Conservation (phyloP, 2,888 invertebrate species). For the Ophioninae sp. region DNA sequence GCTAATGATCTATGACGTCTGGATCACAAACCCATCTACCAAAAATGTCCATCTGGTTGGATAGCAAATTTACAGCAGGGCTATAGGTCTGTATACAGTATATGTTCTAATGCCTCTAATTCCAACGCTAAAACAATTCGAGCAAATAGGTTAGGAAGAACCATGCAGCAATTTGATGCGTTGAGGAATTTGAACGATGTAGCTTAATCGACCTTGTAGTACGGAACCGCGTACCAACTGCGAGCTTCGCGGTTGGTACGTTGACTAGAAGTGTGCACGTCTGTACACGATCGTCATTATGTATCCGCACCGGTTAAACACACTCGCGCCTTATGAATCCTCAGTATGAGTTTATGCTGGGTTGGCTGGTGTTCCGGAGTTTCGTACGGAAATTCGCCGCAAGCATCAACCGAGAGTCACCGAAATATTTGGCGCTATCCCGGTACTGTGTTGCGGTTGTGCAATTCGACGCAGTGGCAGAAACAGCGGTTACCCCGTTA, state of each 20-base stretch:
- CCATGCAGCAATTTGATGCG: not conserved
- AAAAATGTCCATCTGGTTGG: too few species aligned
- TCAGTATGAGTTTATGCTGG: conserved; percentile 16
- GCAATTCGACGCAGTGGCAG: conserved; percentile 28
- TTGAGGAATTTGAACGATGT: not conserved
- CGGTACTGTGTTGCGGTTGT: conserved; percentile 24
- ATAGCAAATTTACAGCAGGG: too few species aligned
- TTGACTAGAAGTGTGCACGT: not conserved
- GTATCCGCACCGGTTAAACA: conserved; percentile 1
- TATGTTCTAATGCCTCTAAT: not conserved
- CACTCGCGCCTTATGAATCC: conserved; percentile 38
- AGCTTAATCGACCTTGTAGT: not conserved
- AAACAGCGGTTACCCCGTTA: conserved; percentile 22
- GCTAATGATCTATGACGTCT: not conserved
- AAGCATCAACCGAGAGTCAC: conserved; percentile 32
- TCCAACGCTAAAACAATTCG: not conserved
- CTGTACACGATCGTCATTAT: not conserved
- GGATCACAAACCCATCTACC: not conserved
- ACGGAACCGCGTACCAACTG: not conserved
- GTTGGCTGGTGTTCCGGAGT: conserved; percentile 26
- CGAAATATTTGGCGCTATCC: conserved; percentile 31
- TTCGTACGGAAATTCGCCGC: conserved; percentile 44
- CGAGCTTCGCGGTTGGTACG: not conserved
- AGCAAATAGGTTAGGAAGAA: not conserved
- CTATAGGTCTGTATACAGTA: too few species aligned